phyloP scores from a whole-genome alignment of 2,113 vertebrate species.

The Bubalus kerabau region DNA sequence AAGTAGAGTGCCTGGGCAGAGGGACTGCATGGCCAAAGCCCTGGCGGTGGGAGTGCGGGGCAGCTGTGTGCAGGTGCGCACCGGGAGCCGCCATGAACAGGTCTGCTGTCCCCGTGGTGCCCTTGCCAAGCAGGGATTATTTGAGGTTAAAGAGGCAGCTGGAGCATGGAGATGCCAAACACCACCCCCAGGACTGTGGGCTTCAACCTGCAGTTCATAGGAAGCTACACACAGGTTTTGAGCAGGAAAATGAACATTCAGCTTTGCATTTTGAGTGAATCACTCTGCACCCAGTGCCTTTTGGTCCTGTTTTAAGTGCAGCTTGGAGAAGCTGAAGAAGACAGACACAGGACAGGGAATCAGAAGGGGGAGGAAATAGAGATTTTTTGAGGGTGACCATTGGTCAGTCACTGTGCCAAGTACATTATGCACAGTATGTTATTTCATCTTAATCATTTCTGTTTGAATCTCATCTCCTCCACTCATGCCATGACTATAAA shows the following conservation, averaged over 20 bases:
- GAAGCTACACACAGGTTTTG: not conserved
- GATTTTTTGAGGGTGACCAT: not conserved
- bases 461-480: not conserved
- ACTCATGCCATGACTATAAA: not conserved
- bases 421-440: accelerated
- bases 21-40: not conserved
- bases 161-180: not conserved
- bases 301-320: not conserved
- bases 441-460: not conserved
- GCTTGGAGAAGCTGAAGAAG: not conserved
- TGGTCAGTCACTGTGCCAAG: not conserved
- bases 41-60: not conserved
- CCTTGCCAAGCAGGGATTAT: not conserved
- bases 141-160: not conserved
- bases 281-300: not conserved
- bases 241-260: not conserved
- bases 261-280: not conserved
- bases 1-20: not conserved
- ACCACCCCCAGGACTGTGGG: not conserved
- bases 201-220: not conserved
- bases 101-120: not conserved
- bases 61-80: not conserved
- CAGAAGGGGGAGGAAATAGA: not conserved
- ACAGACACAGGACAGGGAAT: not conserved
- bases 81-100: accelerated